phyloP scores from a whole-genome alignment of 1,140 invertebrate species.

The Drosophila jambulina region DNA sequence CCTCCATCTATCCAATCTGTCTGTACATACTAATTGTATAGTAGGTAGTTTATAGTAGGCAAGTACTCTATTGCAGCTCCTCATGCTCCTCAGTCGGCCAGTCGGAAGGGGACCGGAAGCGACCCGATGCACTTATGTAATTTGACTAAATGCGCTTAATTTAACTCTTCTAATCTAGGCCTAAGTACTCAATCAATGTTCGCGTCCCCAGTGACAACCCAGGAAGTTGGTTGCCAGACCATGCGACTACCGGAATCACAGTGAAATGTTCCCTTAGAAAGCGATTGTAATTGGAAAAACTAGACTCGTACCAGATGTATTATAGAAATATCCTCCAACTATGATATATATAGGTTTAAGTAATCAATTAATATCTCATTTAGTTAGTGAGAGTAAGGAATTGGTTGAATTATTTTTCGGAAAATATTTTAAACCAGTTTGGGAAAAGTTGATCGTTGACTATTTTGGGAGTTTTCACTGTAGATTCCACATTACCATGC shows the following conservation, averaged over 20 bases:
- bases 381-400: neutral
- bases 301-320: neutral
- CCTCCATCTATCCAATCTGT: slow-evolving; percentile 1
- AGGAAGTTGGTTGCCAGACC: slow-evolving; percentile 50
- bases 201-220: slow-evolving; percentile 43
- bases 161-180: slow-evolving; percentile 33
- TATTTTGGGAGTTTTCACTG: slow-evolving; percentile 26
- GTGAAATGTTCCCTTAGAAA: slow-evolving; percentile 23
- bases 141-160: slow-evolving; percentile 58
- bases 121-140: slow-evolving; percentile 38
- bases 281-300: neutral
- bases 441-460: neutral
- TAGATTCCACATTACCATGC: slow-evolving; percentile 16
- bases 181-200: slow-evolving; percentile 49
- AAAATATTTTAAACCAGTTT: neutral
- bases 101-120: neutral
- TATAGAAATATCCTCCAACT: neutral
- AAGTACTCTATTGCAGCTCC: slow-evolving; percentile 46
- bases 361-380: neutral
- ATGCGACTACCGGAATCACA: slow-evolving; percentile 24
- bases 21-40: slow-evolving; percentile 18
- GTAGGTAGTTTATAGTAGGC: slow-evolving; percentile 19
- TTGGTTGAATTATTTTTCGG: neutral
- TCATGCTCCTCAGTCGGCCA: slow-evolving; percentile 7
- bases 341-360: neutral